Percentiles rank a stretch among this genome's conserved stretches.
phyloP scores from a whole-genome alignment of 2,113 vertebrate species.

The Camelus dromedarius region DNA sequence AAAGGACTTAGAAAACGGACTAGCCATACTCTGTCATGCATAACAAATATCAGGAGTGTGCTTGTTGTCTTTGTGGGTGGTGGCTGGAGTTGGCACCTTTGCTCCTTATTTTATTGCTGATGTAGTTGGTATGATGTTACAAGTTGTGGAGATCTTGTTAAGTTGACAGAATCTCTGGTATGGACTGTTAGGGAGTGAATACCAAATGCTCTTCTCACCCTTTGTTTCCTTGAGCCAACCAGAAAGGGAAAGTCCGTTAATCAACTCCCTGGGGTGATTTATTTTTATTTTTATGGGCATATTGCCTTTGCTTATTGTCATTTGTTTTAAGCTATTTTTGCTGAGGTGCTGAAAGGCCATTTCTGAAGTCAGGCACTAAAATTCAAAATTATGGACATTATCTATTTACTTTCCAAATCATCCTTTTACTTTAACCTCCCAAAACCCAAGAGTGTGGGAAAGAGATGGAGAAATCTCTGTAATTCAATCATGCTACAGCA shows the following conservation, averaged over 20 bases:
- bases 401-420: conserved; percentile 41
- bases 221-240: conserved; percentile 56
- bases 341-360: conserved; percentile 65
- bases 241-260: conserved; percentile 55
- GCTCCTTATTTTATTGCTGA: background rate
- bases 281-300: conserved; percentile 59
- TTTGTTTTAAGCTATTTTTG: conserved; percentile 64
- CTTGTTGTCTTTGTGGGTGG: background rate
- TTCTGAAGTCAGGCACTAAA: conserved; percentile 9
- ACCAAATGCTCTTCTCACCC: background rate
- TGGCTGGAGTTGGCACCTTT: background rate
- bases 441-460: conserved; percentile 1
- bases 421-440: background rate
- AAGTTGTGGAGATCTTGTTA: background rate
- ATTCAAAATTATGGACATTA: conserved; percentile 49
- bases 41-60: background rate
- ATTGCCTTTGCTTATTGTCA: conserved; percentile 62
- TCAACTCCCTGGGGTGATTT: conserved; percentile 1
- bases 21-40: background rate
- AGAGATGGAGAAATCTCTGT: background rate
- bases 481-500: background rate
- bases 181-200: background rate
- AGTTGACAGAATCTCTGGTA: background rate
- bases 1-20: background rate
- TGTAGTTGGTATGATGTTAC: background rate